Conservation (phyloP, 2,113 vertebrate species). For the Lophochroa leadbeateri region DNA sequence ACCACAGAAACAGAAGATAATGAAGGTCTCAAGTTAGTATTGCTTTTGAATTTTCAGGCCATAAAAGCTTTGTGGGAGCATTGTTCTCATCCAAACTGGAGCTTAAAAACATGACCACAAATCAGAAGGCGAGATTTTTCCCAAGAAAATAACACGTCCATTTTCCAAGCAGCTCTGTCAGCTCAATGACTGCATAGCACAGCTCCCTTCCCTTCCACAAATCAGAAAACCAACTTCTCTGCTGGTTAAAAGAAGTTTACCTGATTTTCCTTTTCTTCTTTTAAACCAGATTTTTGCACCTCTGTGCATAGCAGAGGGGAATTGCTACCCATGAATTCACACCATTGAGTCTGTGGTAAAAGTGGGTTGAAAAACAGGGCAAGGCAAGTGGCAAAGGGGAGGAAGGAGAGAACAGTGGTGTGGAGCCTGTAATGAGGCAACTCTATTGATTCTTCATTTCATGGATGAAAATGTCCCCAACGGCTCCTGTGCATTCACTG, state of each 20-base stretch:
- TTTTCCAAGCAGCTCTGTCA: background rate
- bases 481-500: background rate
- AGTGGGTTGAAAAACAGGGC: background rate
- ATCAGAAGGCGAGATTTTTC: background rate
- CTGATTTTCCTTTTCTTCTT: background rate
- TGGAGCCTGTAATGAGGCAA: background rate
- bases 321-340: background rate
- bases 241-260: background rate
- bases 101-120: background rate
- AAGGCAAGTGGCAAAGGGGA: background rate
- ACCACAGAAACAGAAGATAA: background rate
- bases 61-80: background rate
- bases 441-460: slow-evolving; percentile 15
- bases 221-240: background rate
- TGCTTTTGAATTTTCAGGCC: background rate
- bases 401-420: background rate
- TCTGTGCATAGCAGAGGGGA: rapidly evolving
- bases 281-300: background rate
- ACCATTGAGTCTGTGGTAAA: background rate
- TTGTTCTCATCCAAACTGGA: background rate
- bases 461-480: background rate
- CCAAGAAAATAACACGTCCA: background rate
- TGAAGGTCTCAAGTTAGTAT: background rate
- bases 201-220: background rate
- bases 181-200: background rate